A percentile compares a stretch with the other conserved stretches of the same genome.
Evolutionary conservation across 2,113 vertebrate species (phyloP).

Genomic region (Brachypteracias leptosomus): DNA sequence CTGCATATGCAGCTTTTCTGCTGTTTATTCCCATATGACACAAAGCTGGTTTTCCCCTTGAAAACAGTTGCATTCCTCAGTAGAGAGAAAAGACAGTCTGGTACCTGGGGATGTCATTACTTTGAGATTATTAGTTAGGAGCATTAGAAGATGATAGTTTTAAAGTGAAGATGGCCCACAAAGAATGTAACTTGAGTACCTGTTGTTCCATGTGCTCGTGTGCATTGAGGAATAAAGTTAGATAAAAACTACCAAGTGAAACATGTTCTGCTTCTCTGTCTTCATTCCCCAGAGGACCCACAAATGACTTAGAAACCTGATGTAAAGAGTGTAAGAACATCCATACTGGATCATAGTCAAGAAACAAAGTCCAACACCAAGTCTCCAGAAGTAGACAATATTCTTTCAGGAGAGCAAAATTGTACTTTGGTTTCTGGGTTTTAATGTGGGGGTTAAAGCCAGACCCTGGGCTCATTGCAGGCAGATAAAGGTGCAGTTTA

Average conservation of each 20-base stretch:
- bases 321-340: not conserved
- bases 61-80: not conserved
- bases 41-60: not conserved
- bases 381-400: not conserved
- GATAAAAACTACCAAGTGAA: not conserved
- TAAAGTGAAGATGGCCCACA: not conserved
- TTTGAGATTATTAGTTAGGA: not conserved
- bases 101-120: not conserved
- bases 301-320: not conserved
- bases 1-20: not conserved
- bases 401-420: not conserved
- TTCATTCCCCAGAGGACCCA: not conserved
- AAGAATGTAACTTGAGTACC: not conserved
- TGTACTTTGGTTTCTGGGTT: not conserved
- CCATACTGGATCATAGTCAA: not conserved
- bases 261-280: not conserved
- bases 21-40: not conserved
- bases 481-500: not conserved
- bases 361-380: not conserved
- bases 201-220: not conserved
- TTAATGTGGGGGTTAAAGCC: not conserved
- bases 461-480: not conserved
- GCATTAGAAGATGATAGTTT: not conserved
- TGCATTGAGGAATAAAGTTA: not conserved
- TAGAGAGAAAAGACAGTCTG: not conserved